Evolutionary conservation across 2,797 vertebrate genomes (phyloP), one percentile per base, ranked within the genome.

Genomic region (Chaenodraco wilsoni): DNA sequence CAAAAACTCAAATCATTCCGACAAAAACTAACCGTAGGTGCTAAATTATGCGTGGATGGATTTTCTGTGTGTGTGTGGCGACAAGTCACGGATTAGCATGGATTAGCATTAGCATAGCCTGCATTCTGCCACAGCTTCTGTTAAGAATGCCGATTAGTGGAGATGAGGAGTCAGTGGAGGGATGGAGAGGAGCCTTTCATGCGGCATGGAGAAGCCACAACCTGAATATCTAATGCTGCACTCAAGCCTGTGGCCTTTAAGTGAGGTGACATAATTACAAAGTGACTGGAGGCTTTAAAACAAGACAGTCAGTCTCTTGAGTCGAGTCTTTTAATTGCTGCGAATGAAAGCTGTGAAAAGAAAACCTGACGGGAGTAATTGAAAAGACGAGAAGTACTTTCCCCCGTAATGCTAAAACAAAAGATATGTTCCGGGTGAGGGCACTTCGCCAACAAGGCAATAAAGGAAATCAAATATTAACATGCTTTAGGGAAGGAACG

Each of bases 91-190:
- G 89, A 91, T 91, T 88, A 89, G 82, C 23, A 23, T 21, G 83
- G 83, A 92, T 92, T 90, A 91, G 62, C 43, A 76, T 48, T 54
- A 64, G 77, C 64, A 65, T 78, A 79, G 84, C 73, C 83, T 75
- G 85, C 86, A 66, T 82, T 79, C 78, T 65, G 58, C 73, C 72
- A 69, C 65, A 48, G 76, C 72, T 73, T 87, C 74, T 62, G 75
- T 44, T 73, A 74, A 84, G 65, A 84, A 77, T 81, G 69, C 77
- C 87, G 88, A 92, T 90, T 84, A 90, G 72, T 70, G 23, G 9
- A 52, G 60, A 86, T 84, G 62, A 78, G 73, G 69, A 79, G 72
- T 79, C 65, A 84, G 60, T 2, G 17, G 37, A 69, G 62, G 72
- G 54, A 59, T 64, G 46, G 68, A 69, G 63, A 33, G 46, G 70